Evolutionary conservation across 2,888 invertebrate species (phyloP), one percentile per base, ranked within the genome.

Genomic region (Ectemnius lituratus): DNA sequence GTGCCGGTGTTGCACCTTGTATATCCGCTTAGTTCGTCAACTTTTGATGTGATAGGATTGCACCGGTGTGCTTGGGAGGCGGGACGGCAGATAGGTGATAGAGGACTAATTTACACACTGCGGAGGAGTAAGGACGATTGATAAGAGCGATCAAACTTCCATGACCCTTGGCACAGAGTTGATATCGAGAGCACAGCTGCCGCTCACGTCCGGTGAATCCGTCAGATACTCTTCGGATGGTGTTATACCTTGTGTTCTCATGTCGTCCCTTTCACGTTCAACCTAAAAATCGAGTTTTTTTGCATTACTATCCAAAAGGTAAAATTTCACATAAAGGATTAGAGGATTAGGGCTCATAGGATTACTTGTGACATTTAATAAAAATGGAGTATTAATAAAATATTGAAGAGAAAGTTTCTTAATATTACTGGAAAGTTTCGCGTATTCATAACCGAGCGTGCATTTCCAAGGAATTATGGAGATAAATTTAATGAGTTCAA

Each of bases 191-290:
- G 96, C 91, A 92, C 95, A 91, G 92, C 94, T 91, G 91, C 93
- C 93, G 84, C 92, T 93, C 85, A 93, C 92, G 70, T 88, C 92
- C 4, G 93, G 92, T 0, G 93, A 93, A 85, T 93, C 93, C 45
- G 78, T 63, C 0, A 93, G 92, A 81, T 93, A 93, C 80, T 93
- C 94, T 82, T 94, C 94, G 65, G 91, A 91, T 6, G 94, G 94
- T 79, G 92, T 92, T 59, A 92, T 92, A 4, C 94, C 94, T 64
- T 92, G 93, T 52, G 93, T 93, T 67, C 93, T 92, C 93, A 94
- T 92, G 73, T 94, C 93, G 82, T 94, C 94, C 46, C 94, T 93
- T 57, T 94, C 92, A 27, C 93, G 93, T 88, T 91, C 91, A 45
- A 91, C 91, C 87, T 90, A 47, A 14, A 58, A 65, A 16, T 18